A percentile compares a stretch with the other conserved stretches of the same genome.
These are phyloP conservation scores for Pluvialis apricaria DNA, from an alignment of 2,113 vertebrate genomes.

Conservation along the genomic window DNA sequence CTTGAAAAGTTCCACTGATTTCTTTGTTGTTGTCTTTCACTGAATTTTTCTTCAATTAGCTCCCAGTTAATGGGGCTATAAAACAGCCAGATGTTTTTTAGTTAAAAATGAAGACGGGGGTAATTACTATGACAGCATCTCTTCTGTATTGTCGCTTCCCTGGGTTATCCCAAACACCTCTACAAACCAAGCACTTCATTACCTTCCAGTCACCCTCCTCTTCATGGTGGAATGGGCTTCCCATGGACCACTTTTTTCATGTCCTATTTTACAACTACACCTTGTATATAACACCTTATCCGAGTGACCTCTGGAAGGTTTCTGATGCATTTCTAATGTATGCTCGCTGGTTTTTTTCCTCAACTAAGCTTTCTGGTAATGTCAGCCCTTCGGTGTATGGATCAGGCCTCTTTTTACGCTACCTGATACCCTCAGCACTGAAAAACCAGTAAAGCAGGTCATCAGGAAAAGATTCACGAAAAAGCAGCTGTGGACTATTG, in stretches of 20 bases:
- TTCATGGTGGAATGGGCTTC: neutral
- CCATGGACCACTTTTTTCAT: neutral
- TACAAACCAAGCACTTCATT: neutral
- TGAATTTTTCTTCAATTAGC: neutral
- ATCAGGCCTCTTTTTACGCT: neutral
- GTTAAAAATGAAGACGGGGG: neutral
- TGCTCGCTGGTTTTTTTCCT: neutral
- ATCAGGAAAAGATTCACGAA: neutral
- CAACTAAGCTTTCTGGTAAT: neutral
- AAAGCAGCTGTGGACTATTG: neutral
- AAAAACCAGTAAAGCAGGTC: neutral
- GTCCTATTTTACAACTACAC: neutral
- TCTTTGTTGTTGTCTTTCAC: neutral
- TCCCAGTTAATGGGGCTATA: neutral
- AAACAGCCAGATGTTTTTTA: neutral
- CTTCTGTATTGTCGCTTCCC: neutral
- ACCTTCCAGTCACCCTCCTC: neutral
- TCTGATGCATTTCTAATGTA: neutral
- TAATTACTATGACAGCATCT: neutral
- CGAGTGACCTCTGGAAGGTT: neutral
- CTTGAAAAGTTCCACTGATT: slow-evolving; percentile 5
- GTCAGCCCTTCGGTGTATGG: neutral
- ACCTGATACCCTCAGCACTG: neutral
- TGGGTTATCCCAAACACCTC: neutral
- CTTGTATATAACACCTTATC: neutral